phyloP scores from a whole-genome alignment of 2,888 invertebrate species.

The Drosophila tanythrix region DNA sequence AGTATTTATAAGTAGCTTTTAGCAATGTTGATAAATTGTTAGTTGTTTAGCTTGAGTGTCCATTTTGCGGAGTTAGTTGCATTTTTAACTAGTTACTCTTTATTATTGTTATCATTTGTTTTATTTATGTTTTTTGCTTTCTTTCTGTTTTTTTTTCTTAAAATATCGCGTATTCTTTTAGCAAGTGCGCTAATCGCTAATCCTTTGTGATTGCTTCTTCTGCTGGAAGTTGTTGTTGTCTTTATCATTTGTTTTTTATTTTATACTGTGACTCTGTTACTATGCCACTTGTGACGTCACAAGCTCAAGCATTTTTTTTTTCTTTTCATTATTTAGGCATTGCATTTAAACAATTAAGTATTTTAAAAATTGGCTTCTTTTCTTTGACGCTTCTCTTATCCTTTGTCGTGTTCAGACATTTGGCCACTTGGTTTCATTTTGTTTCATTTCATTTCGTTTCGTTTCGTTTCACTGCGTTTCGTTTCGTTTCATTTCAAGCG shows the following conservation, averaged over 20 bases:
- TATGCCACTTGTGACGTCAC: conserved; percentile 37
- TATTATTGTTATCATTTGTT: not conserved
- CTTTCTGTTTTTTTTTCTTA: conserved; percentile 20
- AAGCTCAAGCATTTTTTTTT: conserved; percentile 27
- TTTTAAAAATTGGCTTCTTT: conserved; percentile 63
- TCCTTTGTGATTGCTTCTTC: conserved; percentile 14
- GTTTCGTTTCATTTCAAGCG: conserved; percentile 44
- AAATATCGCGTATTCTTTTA: conserved; percentile 43
- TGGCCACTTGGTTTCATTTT: conserved; percentile 56
- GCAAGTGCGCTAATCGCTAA: conserved; percentile 50
- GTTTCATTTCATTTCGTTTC: conserved; percentile 42
- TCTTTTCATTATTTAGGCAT: conserved; percentile 9
- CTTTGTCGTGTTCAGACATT: conserved; percentile 43
- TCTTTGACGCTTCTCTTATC: conserved; percentile 12
- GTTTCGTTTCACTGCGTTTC: conserved; percentile 46
- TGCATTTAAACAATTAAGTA: conserved; percentile 16
- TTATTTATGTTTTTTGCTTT: not conserved
- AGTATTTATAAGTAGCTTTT: conserved; percentile 52
- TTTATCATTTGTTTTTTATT: conserved; percentile 29
- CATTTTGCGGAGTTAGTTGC: conserved; percentile 18
- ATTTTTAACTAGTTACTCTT: conserved; percentile 25
- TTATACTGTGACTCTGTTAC: conserved; percentile 35
- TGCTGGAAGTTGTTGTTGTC: conserved; percentile 14
- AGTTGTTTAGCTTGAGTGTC: conserved; percentile 46
- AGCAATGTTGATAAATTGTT: conserved; percentile 51